Conservation (phyloP, 1,140 invertebrate genomes). For the Bombus waltoni region DNA sequence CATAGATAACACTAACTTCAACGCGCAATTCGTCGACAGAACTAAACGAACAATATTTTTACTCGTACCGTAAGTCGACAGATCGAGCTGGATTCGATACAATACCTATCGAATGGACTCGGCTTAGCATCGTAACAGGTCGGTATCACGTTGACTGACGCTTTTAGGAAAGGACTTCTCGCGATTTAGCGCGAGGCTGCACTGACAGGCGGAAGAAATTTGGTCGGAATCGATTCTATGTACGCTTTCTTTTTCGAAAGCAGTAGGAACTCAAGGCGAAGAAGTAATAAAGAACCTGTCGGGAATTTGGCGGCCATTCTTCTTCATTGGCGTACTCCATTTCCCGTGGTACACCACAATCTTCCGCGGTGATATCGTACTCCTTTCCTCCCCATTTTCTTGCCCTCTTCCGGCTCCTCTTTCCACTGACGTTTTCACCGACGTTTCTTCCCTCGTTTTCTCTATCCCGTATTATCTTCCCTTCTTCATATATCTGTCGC, state of each 20-base stretch:
- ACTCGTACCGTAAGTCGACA: background rate
- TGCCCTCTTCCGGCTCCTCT: background rate
- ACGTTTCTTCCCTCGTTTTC: background rate
- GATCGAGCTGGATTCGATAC: background rate
- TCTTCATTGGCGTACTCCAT: conserved; percentile 71
- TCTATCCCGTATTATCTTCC: background rate
- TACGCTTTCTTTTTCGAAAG: conserved; percentile 35
- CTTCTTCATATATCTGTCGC: background rate
- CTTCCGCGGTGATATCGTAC: conserved; percentile 59
- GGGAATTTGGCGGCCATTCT: conserved; percentile 69
- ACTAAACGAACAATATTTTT: background rate
- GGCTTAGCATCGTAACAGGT: background rate
- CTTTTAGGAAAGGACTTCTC: conserved; percentile 48
- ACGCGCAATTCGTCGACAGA: background rate
- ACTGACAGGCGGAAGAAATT: conserved; percentile 61
- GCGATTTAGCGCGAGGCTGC: background rate
- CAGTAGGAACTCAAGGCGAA: conserved; percentile 43
- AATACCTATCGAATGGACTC: background rate
- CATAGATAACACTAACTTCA: background rate
- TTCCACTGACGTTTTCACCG: background rate
- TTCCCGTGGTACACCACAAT: conserved; percentile 65
- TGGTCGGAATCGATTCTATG: conserved; percentile 42
- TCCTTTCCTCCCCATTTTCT: background rate
- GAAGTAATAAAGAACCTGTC: conserved; percentile 70
- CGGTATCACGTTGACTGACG: conserved; percentile 47